Conservation (phyloP, 2,888 invertebrate species). For the Netelia inedita region DNA sequence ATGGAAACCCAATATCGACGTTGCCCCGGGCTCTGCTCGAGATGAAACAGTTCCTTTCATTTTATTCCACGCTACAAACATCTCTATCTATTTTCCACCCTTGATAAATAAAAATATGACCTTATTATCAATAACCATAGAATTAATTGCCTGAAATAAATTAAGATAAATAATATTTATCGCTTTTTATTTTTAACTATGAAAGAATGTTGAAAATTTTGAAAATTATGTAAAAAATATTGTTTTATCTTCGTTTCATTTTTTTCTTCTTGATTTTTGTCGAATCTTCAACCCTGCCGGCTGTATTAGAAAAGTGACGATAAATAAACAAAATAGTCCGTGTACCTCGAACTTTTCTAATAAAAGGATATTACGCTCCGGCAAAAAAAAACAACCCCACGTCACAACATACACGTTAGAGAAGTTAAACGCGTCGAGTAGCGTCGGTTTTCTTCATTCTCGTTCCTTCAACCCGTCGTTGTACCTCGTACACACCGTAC, state of each 20-base stretch:
- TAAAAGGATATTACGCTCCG: too few relatives aligned
- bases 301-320: too few relatives aligned
- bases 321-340: too few relatives aligned
- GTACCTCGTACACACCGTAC: neutral
- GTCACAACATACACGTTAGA: neutral
- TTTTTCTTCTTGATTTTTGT: too few relatives aligned
- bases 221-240: too few relatives aligned
- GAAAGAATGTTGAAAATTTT: too few relatives aligned
- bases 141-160: neutral
- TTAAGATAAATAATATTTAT: too few relatives aligned
- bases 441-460: neutral
- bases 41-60: neutral
- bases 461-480: neutral
- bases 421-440: constrained; percentile 23
- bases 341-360: too few relatives aligned
- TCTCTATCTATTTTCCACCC: neutral
- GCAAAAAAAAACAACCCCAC: too few relatives aligned
- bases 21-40: neutral
- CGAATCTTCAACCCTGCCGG: too few relatives aligned
- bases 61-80: neutral
- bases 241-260: too few relatives aligned
- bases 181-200: too few relatives aligned
- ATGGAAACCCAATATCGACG: neutral
- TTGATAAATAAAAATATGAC: neutral
- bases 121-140: constrained; percentile 2